Conservation (phyloP, 2,113 vertebrate genomes). For the Cinclus cinclus region DNA sequence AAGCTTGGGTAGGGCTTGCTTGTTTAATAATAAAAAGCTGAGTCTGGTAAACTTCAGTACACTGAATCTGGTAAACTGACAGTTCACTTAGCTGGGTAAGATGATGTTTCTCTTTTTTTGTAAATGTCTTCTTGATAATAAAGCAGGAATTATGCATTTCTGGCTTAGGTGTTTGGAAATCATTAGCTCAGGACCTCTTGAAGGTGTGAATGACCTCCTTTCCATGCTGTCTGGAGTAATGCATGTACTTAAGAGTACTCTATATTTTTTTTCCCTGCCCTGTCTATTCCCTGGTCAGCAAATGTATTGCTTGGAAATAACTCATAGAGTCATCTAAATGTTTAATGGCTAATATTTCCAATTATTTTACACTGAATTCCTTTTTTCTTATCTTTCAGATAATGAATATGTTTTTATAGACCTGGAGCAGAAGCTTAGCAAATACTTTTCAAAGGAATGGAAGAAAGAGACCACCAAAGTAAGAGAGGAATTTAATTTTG, state of each 20-base stretch:
- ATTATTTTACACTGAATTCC: neutral
- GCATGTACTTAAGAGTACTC: neutral
- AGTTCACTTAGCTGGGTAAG: neutral
- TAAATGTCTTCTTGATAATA: neutral
- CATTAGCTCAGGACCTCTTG: neutral
- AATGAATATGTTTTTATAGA: constrained; percentile 89
- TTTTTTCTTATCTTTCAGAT: constrained; percentile 72
- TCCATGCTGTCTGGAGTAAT: neutral
- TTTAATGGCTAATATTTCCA: neutral
- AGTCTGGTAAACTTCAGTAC: too few species aligned
- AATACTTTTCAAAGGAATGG: constrained; percentile 90
- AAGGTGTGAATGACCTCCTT: neutral
- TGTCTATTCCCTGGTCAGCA: neutral
- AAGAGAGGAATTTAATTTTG: constrained; percentile 33
- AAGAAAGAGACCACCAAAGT: constrained; percentile 81
- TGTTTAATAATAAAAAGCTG: neutral
- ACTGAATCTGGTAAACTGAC: neutral
- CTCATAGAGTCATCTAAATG: neutral
- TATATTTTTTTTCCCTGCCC: neutral
- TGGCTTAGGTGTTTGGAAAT: neutral
- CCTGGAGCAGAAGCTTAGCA: constrained; percentile 86
- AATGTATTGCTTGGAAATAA: neutral
- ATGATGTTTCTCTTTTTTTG: neutral
- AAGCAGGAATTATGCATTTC: neutral
- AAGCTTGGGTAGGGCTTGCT: neutral